Evolutionary conservation across 64 coral and sea anemone genomes (phyloP).

Genomic region (Cladopsammia gracilis): DNA sequence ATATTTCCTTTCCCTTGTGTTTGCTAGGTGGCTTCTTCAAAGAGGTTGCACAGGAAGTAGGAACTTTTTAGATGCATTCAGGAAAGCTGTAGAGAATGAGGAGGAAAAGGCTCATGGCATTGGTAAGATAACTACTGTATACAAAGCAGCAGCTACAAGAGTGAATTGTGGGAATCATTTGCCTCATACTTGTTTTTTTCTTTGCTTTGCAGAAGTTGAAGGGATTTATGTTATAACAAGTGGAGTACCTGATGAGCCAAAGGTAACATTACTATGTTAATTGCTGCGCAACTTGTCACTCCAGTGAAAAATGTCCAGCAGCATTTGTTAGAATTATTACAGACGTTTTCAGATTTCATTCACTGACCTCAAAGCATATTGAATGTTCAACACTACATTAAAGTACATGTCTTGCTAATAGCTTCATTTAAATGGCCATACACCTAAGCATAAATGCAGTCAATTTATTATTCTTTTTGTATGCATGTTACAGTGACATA

Average conservation of each 20-base stretch:
- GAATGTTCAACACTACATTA: too few species aligned
- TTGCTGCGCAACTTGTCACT: background rate
- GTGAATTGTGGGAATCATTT: background rate
- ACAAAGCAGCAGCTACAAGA: background rate
- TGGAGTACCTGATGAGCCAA: slow-evolving; percentile 92
- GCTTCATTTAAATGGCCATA: too few species aligned
- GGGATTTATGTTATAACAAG: slow-evolving; percentile 96
- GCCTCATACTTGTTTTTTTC: too few species aligned
- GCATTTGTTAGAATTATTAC: too few species aligned
- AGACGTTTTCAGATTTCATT: too few species aligned
- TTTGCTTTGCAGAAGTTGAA: slow-evolving; percentile 80
- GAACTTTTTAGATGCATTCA: slow-evolving; percentile 93
- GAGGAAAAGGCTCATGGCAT: slow-evolving; percentile 88
- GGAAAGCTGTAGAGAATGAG: slow-evolving; percentile 92
- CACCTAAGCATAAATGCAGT: too few species aligned
- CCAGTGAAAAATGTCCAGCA: too few species aligned
- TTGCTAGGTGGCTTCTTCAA: slow-evolving; percentile 89
- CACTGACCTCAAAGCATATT: too few species aligned
- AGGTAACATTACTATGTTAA: slow-evolving; percentile 44
- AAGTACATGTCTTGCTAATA: too few species aligned
- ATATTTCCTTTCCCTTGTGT: background rate
- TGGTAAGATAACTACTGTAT: slow-evolving; percentile 26
- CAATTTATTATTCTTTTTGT: too few species aligned
- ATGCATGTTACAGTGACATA: too few species aligned
- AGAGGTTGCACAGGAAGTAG: slow-evolving; percentile 87